Evolutionary conservation across 1,140 invertebrate genomes (phyloP), one percentile per base, ranked within the genome.

Genomic region (Sitobion miscanthi): DNA sequence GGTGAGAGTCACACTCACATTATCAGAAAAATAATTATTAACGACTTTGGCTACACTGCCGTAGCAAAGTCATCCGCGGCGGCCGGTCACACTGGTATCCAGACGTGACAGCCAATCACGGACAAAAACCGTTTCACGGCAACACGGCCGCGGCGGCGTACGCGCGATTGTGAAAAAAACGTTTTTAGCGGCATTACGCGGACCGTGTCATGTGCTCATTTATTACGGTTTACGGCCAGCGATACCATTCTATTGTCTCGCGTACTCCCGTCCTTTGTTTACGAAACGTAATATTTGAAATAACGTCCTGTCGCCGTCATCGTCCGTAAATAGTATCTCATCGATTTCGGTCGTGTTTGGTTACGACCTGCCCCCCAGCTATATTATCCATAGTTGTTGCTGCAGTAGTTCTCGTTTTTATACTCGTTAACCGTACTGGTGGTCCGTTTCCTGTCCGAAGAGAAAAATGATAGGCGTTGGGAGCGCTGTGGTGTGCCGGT

Each of bases 401-500:
- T n/a, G 62, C 14, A n/a, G 62, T 77, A 30, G 30, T 87, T 47
- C 17, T 52, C 38, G 47, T 87, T 87, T n/a, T 52, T 21, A 38
- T 54, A n/a, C 45, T 42, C 45, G 83, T 25, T 85, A 25, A 11
- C 38, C 20, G 38, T 11, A 6, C 8, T 9, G 3, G 8, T 6
- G 14, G 9, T 69, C 21, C 30, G 49, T 57, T 52, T 21, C 23
- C 47, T 4, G 49, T 23, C n/a, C 49, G 5, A 89, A 54, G 35
- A 23, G 57, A 90, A 69, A 77, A 90, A 90, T 90, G 89, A n/a
- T 14, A n/a, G 89, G 89, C 54, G 54, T 90, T 69, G 89, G 89
- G 25, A 90, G 45, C 54, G 89, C 89, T 25, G 91, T 38, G 35
- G 20, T 93, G 23, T 92, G 42, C 49, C 95, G 95, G 88, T 95